Evolutionary conservation across 2,888 invertebrate species (phyloP).

Genomic region (Raillietiella orientalis): DNA sequence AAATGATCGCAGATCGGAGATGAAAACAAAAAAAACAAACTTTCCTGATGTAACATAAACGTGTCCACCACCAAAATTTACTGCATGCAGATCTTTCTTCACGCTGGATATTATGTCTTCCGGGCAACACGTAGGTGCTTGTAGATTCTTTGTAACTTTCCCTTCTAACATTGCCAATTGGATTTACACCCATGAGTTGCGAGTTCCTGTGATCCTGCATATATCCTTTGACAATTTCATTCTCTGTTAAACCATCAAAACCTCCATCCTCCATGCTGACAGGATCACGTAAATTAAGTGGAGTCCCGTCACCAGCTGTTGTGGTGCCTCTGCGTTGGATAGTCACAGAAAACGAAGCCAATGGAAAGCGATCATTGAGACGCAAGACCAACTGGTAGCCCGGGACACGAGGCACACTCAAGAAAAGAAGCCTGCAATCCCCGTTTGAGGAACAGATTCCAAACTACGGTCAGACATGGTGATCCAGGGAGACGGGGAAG

Average conservation of each 20-base stretch:
- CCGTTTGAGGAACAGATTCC: too few species aligned
- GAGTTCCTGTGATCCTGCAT: neutral
- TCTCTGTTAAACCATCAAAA: neutral
- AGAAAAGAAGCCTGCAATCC: too few species aligned
- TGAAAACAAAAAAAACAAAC: neutral
- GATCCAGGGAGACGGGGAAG: too few species aligned
- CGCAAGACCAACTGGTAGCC: too few species aligned
- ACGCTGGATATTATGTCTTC: neutral
- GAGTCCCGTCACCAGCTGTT: neutral
- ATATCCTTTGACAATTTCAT: neutral
- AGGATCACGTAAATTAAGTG: neutral
- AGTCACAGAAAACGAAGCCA: too few species aligned
- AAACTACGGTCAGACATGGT: too few species aligned
- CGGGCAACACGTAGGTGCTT: too few species aligned
- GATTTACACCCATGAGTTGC: neutral
- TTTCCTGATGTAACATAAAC: neutral
- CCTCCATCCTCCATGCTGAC: conserved; percentile 1
- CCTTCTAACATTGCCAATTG: neutral
- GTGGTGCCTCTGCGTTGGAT: conserved; percentile 2
- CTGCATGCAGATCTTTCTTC: conserved; percentile 1
- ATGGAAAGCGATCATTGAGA: too few species aligned
- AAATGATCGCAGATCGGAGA: neutral
- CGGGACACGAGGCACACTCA: neutral
- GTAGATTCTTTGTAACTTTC: neutral
- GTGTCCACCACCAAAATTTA: conserved; percentile 1